Base-by-base conservation (phyloP, 2,113 vertebrate species). In the Dasyprocta punctata region DNA sequence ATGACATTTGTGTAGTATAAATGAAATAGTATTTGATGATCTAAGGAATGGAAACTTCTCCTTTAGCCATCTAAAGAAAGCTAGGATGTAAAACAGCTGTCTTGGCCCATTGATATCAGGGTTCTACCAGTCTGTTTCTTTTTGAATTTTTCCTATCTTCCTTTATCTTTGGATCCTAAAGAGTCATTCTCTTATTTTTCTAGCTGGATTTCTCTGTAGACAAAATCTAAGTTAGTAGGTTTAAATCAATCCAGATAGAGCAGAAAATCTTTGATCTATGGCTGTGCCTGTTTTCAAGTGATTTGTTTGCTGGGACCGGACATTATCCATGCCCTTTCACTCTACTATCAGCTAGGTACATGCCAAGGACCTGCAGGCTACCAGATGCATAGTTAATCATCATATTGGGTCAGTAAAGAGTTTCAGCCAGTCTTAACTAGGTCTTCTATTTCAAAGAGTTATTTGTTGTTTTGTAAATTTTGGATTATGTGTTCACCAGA, bases 241-340 rank as follows among this genome's bases (percentile, higher is more conserved):
- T 99, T 99, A 99, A 99, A 98, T 98, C 98, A 98, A 94, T 98
- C 97, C 95, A 97, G 98, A 95, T 98, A 98, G 98, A 99, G 99
- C 98, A 97, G 98, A 99, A 98, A 98, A 98, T 98, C 99, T 99
- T 99, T 99, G 99, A 99, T 99, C 99, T 99, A 98, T 98, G 98
- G 83, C 99, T 99, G 96, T 98, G 99, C 99, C 99, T 99, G 99
- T 99, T 99, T 99, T 98, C 98, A 98, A 98, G 98, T 99, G 99
- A 99, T 99, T 99, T 99, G 98, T 99, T 99, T 99, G 98, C 98
- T 98, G 99, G 99, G 98, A 98, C 99, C 99, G 99, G 99, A 99
- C 99, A 98, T 99, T 99, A 95, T 99, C 99, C 99, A 99, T 99
- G 98, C 98, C 99, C 98, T 99, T 99, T 99, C 98, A 98, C 98